A percentile compares a stretch with the other conserved stretches of the same genome.
Evolutionary conservation across 1,140 invertebrate species (phyloP).

Genomic region (Aphis craccivora): DNA sequence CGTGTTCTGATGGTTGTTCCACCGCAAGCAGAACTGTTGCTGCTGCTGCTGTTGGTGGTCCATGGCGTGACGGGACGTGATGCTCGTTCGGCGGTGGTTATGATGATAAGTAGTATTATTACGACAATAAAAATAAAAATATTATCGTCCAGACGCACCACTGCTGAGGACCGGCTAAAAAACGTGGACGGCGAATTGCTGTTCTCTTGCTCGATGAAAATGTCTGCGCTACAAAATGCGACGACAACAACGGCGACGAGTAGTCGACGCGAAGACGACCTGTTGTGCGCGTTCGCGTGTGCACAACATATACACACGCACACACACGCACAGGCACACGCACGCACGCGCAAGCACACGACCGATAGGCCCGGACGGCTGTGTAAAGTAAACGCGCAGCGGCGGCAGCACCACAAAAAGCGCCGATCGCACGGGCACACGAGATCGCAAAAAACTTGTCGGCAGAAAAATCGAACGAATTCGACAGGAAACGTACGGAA

Average conservation of each 20-base stretch:
- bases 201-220: neutral
- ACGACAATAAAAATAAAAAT: neutral
- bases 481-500: neutral
- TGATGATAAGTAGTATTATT: neutral
- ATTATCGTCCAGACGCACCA: slow-evolving; percentile 58
- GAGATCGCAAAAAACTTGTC: neutral
- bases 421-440: neutral
- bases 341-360: neutral
- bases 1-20: slow-evolving; percentile 70
- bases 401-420: neutral
- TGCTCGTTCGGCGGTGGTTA: neutral
- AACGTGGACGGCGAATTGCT: neutral
- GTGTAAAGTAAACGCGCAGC: neutral
- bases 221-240: neutral
- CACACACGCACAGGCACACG: neutral
- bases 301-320: slow-evolving; percentile 19
- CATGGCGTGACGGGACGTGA: neutral
- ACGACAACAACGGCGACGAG: neutral
- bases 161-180: slow-evolving; percentile 10
- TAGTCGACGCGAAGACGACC: slow-evolving; percentile 36
- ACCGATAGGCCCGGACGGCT: neutral
- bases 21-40: slow-evolving; percentile 69
- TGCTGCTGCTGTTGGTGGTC: slow-evolving; percentile 53
- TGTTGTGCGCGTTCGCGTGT: slow-evolving; percentile 37
- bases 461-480: too few species aligned